Evolutionary conservation across 1,140 invertebrate species (phyloP).

Genomic region (Carcinoscorpius rotundicauda): DNA sequence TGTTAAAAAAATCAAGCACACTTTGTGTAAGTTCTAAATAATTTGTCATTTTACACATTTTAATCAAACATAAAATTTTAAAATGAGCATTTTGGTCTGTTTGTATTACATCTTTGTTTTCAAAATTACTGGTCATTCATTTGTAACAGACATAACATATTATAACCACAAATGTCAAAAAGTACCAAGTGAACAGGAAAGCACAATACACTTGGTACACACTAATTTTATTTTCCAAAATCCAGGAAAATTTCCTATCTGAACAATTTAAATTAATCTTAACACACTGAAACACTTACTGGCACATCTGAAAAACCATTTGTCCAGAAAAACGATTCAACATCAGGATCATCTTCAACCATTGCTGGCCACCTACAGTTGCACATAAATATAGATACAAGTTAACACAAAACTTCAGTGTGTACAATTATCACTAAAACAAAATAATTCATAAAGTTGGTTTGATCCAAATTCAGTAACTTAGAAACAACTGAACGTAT

Average conservation of each 20-base stretch:
- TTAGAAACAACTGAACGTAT: background rate
- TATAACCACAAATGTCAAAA: too few species aligned
- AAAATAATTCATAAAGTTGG: background rate
- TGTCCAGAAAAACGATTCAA: constrained; percentile 44
- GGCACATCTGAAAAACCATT: constrained; percentile 25
- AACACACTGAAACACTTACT: background rate
- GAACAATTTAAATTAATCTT: background rate
- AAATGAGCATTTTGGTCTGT: too few species aligned
- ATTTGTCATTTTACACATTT: too few species aligned
- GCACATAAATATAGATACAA: background rate
- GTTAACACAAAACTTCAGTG: background rate
- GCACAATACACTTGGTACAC: too few species aligned
- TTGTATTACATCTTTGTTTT: too few species aligned
- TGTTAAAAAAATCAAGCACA: too few species aligned
- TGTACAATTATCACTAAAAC: background rate
- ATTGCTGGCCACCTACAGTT: constrained; percentile 49
- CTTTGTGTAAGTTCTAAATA: too few species aligned
- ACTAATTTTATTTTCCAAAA: too few species aligned
- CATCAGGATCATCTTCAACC: constrained; percentile 53
- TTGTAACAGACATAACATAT: too few species aligned
- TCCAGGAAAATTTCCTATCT: background rate
- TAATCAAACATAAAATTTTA: too few species aligned
- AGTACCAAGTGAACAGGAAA: too few species aligned
- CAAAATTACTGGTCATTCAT: too few species aligned
- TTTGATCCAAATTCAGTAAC: background rate